phyloP scores from a whole-genome alignment of 2,888 invertebrate genomes.

The Drosophila paucipuncta region DNA sequence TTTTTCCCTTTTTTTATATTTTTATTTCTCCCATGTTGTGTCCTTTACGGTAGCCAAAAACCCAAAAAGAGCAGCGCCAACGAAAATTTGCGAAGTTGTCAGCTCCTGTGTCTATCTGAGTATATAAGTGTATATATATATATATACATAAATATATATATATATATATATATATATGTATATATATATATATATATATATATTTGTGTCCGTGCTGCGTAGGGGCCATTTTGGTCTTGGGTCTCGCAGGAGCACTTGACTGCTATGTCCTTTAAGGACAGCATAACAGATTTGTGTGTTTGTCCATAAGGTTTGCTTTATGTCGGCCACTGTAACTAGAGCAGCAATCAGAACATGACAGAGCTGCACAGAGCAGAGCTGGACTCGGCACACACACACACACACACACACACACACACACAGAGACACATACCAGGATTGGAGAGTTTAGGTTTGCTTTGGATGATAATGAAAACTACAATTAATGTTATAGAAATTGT shows the following conservation, averaged over 20 bases:
- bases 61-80: conserved; percentile 61
- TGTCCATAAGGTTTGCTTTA: conserved; percentile 51
- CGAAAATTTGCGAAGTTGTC: conserved; percentile 33
- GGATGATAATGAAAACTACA: conserved; percentile 18
- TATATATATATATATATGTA: conserved; percentile 8
- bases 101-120: neutral
- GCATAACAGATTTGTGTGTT: conserved; percentile 51
- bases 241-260: conserved; percentile 51
- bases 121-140: conserved; percentile 8
- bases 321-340: conserved; percentile 63
- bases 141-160: conserved; percentile 11
- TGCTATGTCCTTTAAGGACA: conserved; percentile 50
- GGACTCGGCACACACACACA: neutral
- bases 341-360: conserved; percentile 46
- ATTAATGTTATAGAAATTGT: neutral
- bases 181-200: conserved; percentile 11
- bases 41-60: conserved; percentile 56
- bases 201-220: conserved; percentile 19
- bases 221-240: conserved; percentile 55
- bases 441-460: neutral
- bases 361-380: conserved; percentile 3
- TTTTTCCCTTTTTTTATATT: conserved; percentile 7
- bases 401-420: conserved; percentile 5
- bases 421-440: neutral
- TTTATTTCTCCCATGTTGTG: conserved; percentile 47